Evolutionary conservation across 37 sponge, comb jelly and placozoan genomes (phyloP), one percentile per base, ranked within the genome.

Genomic region (Tethya wilhelma): DNA sequence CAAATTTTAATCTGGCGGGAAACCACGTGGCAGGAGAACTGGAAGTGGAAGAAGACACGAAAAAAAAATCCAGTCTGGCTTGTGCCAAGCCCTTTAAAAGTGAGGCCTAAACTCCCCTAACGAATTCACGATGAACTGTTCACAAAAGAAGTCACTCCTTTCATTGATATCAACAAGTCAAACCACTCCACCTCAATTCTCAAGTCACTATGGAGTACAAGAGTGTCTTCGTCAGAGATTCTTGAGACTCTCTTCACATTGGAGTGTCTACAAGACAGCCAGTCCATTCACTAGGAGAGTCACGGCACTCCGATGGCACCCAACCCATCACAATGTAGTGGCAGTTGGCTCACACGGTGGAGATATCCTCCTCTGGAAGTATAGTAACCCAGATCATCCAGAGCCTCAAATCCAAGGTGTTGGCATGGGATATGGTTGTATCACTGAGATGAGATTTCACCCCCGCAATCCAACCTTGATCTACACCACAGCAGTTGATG

Each of bases 271-370:
- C 14, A 65, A 90, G 53, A 75, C 85, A 0, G 69, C 59, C 20
- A 67, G 65, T 42, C 85, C 80, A 0, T 90, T 90, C 64, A 74
- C 38, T 2, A 71, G 85, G 38, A 75, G 90, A 3, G 77, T 84
- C 42, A 90, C 90, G 1, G 36, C 49, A 26, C 45, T 84, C 1
- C 65, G 69, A 3, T 90, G 90, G 90, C 90, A 90, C 71, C 85
- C 85, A 17, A 42, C 36, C 2, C 41, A 75, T 40, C 69, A 26
- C 41, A 57, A 90, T 38, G 71, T 75, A 31, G 76, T 90, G 0
- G 85, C 90, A 3, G 44, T 79, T 19, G 76, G 69, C n/a, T 79
- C 90, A 2, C 80, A 90, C 74, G 85, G 64, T 7, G 90, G 90
- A n/a, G 85, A 84, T 77, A 79, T 90, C 22, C 67, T 55, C 22